Evolutionary conservation across 2,113 vertebrate species (phyloP), one percentile per base, ranked within the genome.

Genomic region (Shinisaurus crocodilurus): DNA sequence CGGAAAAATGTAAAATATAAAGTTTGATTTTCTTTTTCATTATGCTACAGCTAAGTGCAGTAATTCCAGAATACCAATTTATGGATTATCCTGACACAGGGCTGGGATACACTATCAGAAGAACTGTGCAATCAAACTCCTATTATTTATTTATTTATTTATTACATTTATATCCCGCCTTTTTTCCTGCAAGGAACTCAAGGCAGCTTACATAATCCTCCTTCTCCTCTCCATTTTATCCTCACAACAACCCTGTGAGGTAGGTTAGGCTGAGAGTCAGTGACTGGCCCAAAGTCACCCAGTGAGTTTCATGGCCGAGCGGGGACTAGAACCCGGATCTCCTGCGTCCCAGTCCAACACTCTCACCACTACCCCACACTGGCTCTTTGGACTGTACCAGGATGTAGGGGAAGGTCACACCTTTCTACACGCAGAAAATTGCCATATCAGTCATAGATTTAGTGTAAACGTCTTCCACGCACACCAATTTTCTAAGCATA

Each of bases 1-100:
- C 82, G 81, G 34, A 54, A 92, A 92, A 83, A 90, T 88, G 81
- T 88, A 85, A 75, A 91, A 85, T 93, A 90, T 20, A 86, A 92
- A 88, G 57, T 89, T 60, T 57, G 1, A 13, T n/a, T 63, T 79
- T 85, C 83, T 69, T 91, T 92, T 93, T 0, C 5, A 75, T 63
- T 81, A 84, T 23, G 70, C 57, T 90, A 34, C 90, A 93, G 43
- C 90, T 43, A 67, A 94, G 88, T 18, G 75, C 40, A 48, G 75
- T 83, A n/a, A 5, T 89, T 67, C 88, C 72, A 74, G 92, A 86
- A 89, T n/a, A n/a, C 77, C 48, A 90, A 43, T 65, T n/a, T 43
- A 63, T 89, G 83, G 37, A 77, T 83, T 80, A 50, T 54, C 86
- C 65, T 25, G 9, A 50, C 83, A 89, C 89, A 90, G 63, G 76